These are phyloP conservation scores for Protodeltote pygarga DNA, from an alignment of 2,888 invertebrate species.

Conservation along the genomic window DNA sequence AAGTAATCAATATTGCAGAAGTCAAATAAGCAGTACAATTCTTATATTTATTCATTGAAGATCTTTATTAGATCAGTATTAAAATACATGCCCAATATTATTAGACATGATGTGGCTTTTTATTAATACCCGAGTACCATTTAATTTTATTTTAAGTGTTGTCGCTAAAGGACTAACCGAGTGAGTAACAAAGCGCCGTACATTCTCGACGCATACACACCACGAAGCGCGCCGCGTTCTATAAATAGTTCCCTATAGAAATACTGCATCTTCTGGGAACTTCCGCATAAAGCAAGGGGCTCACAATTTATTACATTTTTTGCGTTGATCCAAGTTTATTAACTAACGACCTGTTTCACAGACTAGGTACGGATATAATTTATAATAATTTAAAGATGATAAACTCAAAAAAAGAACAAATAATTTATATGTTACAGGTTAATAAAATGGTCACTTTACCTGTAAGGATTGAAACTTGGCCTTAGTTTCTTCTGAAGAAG, in stretches of 20 bases:
- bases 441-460: no score
- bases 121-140: constrained; percentile 17
- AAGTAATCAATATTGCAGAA: background rate
- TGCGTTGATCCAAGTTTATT: constrained; percentile 18
- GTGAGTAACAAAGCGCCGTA: constrained; percentile 43
- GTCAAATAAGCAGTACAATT: background rate
- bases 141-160: constrained; percentile 15
- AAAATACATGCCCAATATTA: no score
- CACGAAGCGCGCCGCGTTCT: constrained; percentile 33
- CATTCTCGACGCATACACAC: constrained; percentile 32
- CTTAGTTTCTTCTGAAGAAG: no score
- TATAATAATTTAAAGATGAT: no score
- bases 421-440: no score
- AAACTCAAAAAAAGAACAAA: no score
- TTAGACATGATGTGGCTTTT: constrained; percentile 10
- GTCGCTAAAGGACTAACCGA: constrained; percentile 35
- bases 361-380: no score
- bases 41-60: no score
- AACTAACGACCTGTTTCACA: no score
- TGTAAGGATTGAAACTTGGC: no score
- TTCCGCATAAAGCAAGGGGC: constrained; percentile 53
- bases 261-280: constrained; percentile 50
- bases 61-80: no score
- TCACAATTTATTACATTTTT: constrained; percentile 42
- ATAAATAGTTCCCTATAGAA: constrained; percentile 56